phyloP scores from a whole-genome alignment of 1,140 invertebrate species.

The Elymnias hypermnestra region DNA sequence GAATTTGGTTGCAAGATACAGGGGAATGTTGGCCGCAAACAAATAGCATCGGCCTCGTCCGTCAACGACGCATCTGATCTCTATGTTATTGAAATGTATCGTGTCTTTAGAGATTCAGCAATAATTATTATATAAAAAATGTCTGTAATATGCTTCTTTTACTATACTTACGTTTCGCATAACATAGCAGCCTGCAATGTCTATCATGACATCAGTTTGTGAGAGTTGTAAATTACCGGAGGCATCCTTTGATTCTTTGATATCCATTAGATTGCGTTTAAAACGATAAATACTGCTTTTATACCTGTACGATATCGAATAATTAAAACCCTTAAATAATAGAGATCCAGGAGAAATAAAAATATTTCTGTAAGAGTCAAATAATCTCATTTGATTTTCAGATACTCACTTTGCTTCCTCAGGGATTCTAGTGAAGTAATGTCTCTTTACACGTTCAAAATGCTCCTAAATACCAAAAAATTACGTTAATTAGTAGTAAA shows the following conservation, averaged over 20 bases:
- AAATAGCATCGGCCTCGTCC: conserved; percentile 53
- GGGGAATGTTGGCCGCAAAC: conserved; percentile 48
- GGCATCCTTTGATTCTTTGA: conserved; percentile 37
- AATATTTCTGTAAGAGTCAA: no score
- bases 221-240: conserved; percentile 33
- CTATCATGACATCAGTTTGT: conserved; percentile 42
- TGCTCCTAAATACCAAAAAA: conserved; percentile 40
- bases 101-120: no score
- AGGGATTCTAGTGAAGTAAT: conserved; percentile 32
- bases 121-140: no score
- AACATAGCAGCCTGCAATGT: conserved; percentile 55
- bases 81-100: conserved; percentile 26
- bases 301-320: no score
- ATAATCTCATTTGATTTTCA: not conserved
- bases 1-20: conserved; percentile 55
- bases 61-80: conserved; percentile 38
- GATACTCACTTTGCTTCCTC: conserved; percentile 34
- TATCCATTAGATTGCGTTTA: conserved; percentile 39
- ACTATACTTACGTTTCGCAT: conserved; percentile 48
- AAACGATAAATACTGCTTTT: conserved; percentile 57
- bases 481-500: no score
- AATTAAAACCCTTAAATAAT: no score
- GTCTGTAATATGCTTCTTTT: no score
- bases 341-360: no score
- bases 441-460: conserved; percentile 43